Conservation (phyloP, 2,888 invertebrate species). For the Leptopilina syphax region DNA sequence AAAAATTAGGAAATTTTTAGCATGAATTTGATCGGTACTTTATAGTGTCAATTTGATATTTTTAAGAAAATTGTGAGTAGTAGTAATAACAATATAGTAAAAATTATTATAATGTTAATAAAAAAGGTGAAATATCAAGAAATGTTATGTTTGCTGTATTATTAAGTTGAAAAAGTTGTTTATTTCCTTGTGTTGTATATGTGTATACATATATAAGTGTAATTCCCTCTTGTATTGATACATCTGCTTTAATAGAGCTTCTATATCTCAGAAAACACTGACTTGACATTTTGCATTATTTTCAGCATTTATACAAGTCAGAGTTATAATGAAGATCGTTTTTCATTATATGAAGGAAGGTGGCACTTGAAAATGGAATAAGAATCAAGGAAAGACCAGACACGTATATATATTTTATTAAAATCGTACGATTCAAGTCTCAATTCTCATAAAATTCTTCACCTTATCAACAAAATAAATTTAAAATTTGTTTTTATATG, state of each 20-base stretch:
- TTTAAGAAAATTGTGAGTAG: no score
- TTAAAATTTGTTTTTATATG: no score
- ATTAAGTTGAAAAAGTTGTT: background rate
- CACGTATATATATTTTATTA: background rate
- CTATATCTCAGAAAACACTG: slow-evolving; percentile 24
- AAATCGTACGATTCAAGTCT: slow-evolving; percentile 6
- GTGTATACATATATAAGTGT: background rate
- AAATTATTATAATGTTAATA: no score
- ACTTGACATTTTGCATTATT: slow-evolving; percentile 31
- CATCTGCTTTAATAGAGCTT: slow-evolving; percentile 32
- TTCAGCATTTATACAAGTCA: slow-evolving; percentile 23
- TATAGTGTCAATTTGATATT: no score
- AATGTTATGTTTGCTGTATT: no score
- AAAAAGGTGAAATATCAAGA: no score
- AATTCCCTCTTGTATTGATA: slow-evolving; percentile 16
- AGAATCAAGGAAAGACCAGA: slow-evolving; percentile 4
- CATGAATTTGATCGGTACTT: no score
- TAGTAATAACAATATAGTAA: no score
- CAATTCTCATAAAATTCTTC: no score
- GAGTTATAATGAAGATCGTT: slow-evolving; percentile 20
- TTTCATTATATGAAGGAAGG: slow-evolving; percentile 14
- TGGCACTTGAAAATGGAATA: background rate
- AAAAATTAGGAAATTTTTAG: no score
- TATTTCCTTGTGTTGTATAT: background rate
- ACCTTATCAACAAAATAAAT: no score